A percentile compares a stretch with the other conserved stretches of the same genome.
These are phyloP conservation scores for Formica aserva DNA, from an alignment of 2,888 invertebrate species.

Conservation along the genomic window DNA sequence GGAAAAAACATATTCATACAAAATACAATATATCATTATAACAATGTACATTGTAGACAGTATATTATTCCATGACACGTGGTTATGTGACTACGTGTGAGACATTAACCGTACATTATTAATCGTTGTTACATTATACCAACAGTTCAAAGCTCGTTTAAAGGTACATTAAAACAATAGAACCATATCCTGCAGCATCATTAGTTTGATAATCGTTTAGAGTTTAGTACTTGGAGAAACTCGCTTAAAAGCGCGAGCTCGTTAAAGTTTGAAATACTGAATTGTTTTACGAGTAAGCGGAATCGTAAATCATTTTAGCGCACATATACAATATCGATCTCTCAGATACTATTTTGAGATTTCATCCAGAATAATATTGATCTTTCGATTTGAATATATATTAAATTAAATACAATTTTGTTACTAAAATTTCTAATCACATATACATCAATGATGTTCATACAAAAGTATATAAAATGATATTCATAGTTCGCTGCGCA, in stretches of 20 bases:
- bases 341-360: not conserved
- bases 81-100: not conserved
- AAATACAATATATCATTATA: slow-evolving; percentile 11
- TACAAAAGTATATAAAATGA: not conserved
- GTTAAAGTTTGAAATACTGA: slow-evolving; percentile 33
- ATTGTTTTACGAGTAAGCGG: slow-evolving; percentile 17
- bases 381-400: not conserved
- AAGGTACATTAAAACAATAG: slow-evolving; percentile 45
- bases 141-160: slow-evolving; percentile 39
- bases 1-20: not conserved
- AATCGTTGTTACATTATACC: slow-evolving; percentile 23
- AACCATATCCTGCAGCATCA: slow-evolving; percentile 38
- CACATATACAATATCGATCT: not conserved
- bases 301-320: slow-evolving; percentile 15
- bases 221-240: slow-evolving; percentile 27
- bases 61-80: not conserved
- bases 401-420: not conserved
- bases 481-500: not conserved
- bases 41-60: slow-evolving; percentile 3
- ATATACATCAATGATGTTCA: not conserved
- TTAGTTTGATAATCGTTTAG: slow-evolving; percentile 42
- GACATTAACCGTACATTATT: slow-evolving; percentile 21
- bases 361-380: slow-evolving; percentile 1
- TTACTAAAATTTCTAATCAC: not conserved
- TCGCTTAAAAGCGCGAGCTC: slow-evolving; percentile 30